phyloP scores from a whole-genome alignment of 2,797 vertebrate species.

The Micrastur ruficollis region DNA sequence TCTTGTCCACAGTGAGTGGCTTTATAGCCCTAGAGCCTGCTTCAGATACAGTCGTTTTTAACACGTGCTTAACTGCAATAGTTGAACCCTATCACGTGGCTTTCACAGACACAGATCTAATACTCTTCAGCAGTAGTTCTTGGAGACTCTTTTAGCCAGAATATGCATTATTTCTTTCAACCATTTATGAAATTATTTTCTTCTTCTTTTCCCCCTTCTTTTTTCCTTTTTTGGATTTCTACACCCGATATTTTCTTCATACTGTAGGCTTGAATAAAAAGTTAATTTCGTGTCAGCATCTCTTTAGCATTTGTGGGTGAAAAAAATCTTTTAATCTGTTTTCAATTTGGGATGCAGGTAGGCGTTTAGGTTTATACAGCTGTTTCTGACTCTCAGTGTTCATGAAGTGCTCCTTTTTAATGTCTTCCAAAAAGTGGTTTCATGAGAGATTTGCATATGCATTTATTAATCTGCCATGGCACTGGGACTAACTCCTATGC shows the following conservation, averaged over 20 bases:
- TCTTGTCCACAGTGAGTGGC: not conserved
- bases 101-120: not conserved
- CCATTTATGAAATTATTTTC: not conserved
- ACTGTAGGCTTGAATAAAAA: not conserved
- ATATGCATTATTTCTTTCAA: not conserved
- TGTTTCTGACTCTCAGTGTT: not conserved
- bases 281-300: not conserved
- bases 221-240: not conserved
- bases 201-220: fast-evolving
- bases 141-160: not conserved
- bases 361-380: not conserved
- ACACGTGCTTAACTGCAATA: not conserved
- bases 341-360: not conserved
- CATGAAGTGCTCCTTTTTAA: not conserved
- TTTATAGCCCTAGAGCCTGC: not conserved
- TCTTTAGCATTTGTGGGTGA: not conserved
- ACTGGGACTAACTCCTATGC: not conserved
- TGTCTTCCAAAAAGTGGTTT: not conserved
- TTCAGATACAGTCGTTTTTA: not conserved
- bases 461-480: not conserved
- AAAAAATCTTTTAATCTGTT: not conserved
- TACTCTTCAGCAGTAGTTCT: not conserved
- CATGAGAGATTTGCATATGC: not conserved
- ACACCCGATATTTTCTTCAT: not conserved
- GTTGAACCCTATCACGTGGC: not conserved